Conservation (phyloP, 2,888 invertebrate species). For the Poecilobothrus nobilitatus region DNA sequence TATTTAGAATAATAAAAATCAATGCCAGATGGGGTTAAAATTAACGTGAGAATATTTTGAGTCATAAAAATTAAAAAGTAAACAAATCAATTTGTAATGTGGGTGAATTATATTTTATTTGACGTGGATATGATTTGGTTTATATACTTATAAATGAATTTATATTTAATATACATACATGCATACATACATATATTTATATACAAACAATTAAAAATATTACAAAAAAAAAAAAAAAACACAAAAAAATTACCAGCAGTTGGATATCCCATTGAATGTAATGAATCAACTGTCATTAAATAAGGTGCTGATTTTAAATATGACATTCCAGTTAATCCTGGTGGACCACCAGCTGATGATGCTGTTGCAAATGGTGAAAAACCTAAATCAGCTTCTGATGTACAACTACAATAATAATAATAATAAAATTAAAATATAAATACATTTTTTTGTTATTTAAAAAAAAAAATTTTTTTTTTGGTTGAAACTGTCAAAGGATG, state of each 20-base stretch:
- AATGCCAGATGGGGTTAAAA: neutral
- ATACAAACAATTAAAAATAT: no score
- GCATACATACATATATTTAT: no score
- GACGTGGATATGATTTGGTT: no score
- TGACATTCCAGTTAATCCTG: conserved; percentile 48
- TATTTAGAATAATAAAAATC: no score
- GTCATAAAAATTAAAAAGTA: no score
- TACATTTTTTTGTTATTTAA: no score
- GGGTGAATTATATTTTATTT: no score
- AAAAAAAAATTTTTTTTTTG: no score
- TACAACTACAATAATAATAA: neutral
- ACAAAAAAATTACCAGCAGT: conserved; percentile 44
- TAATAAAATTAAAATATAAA: neutral
- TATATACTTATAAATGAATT: no score
- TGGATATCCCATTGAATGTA: conserved; percentile 59
- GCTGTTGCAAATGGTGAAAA: conserved; percentile 7
- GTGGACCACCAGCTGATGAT: conserved; percentile 36
- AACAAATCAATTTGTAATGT: no score
- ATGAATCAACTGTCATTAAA: conserved; percentile 55
- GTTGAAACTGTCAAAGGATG: no score
- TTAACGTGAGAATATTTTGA: neutral
- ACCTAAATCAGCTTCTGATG: conserved; percentile 4
- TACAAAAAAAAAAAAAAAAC: neutral
- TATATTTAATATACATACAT: no score
- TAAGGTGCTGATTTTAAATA: conserved; percentile 54